phyloP scores from a whole-genome alignment of 1,140 invertebrate species.

The Helicoverpa zea region DNA sequence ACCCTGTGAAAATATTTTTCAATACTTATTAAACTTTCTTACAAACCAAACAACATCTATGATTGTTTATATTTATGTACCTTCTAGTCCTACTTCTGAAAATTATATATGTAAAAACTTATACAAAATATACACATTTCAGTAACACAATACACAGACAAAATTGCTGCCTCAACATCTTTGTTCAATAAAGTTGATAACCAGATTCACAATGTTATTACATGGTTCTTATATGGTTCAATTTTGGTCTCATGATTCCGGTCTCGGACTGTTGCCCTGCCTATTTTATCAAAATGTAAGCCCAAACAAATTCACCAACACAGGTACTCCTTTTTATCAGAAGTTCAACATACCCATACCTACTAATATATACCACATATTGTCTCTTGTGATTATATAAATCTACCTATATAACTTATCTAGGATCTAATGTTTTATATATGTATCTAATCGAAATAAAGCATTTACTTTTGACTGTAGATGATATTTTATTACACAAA shows the following conservation, averaged over 20 bases:
- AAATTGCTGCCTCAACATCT: not conserved
- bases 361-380: not conserved
- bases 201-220: too few relatives aligned
- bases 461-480: slow-evolving; percentile 32
- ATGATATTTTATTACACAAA: slow-evolving; percentile 16
- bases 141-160: not conserved
- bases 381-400: slow-evolving; percentile 5
- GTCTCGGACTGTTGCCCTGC: too few relatives aligned
- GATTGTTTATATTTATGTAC: slow-evolving; percentile 22
- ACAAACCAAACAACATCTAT: slow-evolving; percentile 67
- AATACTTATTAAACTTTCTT: slow-evolving; percentile 86
- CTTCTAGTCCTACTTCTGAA: slow-evolving; percentile 11
- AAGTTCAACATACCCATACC: not conserved
- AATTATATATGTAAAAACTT: slow-evolving; percentile 1
- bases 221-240: too few relatives aligned
- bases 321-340: not conserved
- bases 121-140: not conserved
- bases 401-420: not conserved
- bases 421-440: slow-evolving; percentile 22
- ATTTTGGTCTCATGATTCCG: too few relatives aligned
- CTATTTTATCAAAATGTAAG: not conserved
- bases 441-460: slow-evolving; percentile 28
- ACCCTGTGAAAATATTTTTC: slow-evolving; percentile 84
- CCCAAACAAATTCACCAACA: not conserved
- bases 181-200: too few relatives aligned